Base-by-base conservation (phyloP, 53 echinoderm and acorn worm genomes). In the Patiria pectinifera region DNA sequence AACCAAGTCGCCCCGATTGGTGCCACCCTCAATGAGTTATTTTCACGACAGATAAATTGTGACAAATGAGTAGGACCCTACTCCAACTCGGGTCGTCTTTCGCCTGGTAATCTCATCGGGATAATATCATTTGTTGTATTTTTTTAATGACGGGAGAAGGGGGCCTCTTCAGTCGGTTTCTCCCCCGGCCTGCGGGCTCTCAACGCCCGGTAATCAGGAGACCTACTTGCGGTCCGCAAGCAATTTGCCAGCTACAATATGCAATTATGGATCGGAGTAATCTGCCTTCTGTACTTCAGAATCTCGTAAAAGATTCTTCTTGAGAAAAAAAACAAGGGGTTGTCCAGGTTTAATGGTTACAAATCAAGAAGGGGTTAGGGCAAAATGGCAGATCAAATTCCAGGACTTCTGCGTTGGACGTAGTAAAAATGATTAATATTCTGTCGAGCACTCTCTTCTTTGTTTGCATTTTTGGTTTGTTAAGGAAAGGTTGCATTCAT, bases 141-240 rank as follows among this genome's bases (percentile, higher is more conserved):
- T 84, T 90, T 80, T 66, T 53, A 6, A 53, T 53, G 53, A 53
- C 53, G 8, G 2, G 60, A 24, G 2, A 24, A 60, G n/a, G 22
- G 60, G 25, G 83, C 21, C 46, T 22, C 71, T 23, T 76, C 26
- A 76, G 26, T 53, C 58, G 58, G 66, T 25, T 43, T 25, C 44
- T 24, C n/a, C 45, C 69, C 63, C 47, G 80, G 81, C 23, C 80
- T 35, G 69, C 69, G 16, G 46, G 79, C 90, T 80, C 48, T 90
- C 90, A 90, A 48, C 90, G 81, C 63, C 90, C 45, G 23, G 80
- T 81, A 90, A 90, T 90, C 82, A 81, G 18, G 82, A 69, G 12
- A 18, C 62, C 21, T 44, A 59, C 14, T 22, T 53, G 53, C 6
- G 47, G 47, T 13, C 45, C 63, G 48, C 43, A 81, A 63, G 78